Conservation (phyloP, 2,888 invertebrate genomes). For the Plagiodera versicolora region DNA sequence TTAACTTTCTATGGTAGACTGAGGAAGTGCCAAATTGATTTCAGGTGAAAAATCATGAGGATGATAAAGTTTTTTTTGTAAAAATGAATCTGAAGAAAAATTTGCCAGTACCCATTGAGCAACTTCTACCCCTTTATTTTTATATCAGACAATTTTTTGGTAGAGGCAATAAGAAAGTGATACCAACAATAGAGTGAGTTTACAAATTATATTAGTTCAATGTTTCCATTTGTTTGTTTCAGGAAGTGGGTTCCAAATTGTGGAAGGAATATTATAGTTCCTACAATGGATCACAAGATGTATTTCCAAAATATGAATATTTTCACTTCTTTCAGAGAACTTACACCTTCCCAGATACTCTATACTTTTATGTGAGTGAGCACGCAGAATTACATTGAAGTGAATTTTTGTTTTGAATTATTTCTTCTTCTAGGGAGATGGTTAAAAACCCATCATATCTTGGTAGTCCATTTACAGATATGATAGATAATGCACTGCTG, state of each 20-base stretch:
- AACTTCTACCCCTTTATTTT: conserved; percentile 68
- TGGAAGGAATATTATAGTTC: conserved; percentile 54
- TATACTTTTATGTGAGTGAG: conserved; percentile 61
- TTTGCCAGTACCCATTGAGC: conserved; percentile 54
- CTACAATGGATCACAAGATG: conserved; percentile 36
- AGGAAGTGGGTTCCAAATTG: conserved; percentile 75
- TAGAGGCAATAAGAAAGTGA: conserved; percentile 63
- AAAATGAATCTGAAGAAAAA: conserved; percentile 65
- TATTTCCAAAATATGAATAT: conserved; percentile 64
- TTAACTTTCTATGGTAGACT: neutral
- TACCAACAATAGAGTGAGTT: conserved; percentile 75
- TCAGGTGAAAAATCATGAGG: conserved; percentile 48
- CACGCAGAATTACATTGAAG: neutral
- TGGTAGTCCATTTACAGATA: conserved; percentile 65
- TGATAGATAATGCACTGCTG: conserved; percentile 65
- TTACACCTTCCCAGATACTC: conserved; percentile 65
- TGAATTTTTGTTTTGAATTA: neutral
- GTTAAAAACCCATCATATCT: conserved; percentile 67
- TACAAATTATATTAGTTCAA: no score
- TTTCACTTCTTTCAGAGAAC: conserved; percentile 72
- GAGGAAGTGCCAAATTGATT: conserved; percentile 7
- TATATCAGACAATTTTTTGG: conserved; percentile 69
- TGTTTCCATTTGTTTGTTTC: conserved; percentile 10
- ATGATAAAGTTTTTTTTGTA: conserved; percentile 64
- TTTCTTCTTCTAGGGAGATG: conserved; percentile 48